These are phyloP conservation scores for Ivindomyrus marchei DNA, from an alignment of 2,113 vertebrate species.

Conservation along the genomic window DNA sequence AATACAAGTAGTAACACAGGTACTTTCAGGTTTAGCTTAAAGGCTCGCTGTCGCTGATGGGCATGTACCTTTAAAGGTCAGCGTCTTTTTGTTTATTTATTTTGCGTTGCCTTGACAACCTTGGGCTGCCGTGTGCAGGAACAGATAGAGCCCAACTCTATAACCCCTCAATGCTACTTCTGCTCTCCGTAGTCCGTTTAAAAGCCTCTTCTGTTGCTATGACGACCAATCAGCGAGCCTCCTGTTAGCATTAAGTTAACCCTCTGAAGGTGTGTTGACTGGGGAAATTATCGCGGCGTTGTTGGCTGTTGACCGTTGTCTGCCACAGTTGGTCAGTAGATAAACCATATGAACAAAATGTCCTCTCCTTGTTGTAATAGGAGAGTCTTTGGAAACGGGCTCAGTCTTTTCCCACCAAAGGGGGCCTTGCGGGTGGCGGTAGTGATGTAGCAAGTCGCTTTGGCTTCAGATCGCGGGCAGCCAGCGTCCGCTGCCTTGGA, in stretches of 20 bases:
- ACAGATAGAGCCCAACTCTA: neutral
- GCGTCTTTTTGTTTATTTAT: neutral
- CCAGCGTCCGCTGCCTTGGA: neutral
- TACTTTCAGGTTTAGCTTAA: neutral
- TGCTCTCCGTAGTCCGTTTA: neutral
- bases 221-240: slow-evolving; percentile 16
- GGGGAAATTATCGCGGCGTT: neutral
- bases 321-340: neutral
- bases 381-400: neutral
- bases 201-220: slow-evolving; percentile 27
- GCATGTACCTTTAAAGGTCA: neutral
- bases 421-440: neutral
- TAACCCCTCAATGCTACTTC: neutral
- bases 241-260: slow-evolving; percentile 5
- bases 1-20: no score
- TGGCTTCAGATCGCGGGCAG: neutral
- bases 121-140: slow-evolving; percentile 10
- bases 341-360: neutral
- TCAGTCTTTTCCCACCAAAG: neutral
- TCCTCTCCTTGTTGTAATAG: neutral
- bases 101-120: slow-evolving; percentile 28
- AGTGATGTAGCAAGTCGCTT: neutral
- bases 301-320: neutral
- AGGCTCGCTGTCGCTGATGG: neutral
- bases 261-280: neutral